Evolutionary conservation across 2,113 vertebrate genomes (phyloP).

Genomic region (Danio rerio): DNA sequence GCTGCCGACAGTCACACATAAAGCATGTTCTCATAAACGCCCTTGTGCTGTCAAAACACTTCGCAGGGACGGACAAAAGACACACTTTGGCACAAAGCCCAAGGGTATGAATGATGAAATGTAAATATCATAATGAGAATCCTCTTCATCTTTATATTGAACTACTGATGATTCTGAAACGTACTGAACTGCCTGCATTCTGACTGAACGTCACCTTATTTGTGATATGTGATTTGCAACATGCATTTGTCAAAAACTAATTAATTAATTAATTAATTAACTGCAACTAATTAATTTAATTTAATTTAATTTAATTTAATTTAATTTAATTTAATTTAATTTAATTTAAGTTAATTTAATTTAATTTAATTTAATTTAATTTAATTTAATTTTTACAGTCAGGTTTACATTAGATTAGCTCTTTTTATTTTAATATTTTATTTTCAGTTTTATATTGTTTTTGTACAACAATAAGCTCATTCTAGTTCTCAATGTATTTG

Average conservation of each 20-base stretch:
- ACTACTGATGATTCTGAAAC: background rate
- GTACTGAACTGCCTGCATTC: background rate
- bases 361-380: too few species aligned
- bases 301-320: too few species aligned
- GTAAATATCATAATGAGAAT: background rate
- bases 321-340: too few species aligned
- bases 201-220: background rate
- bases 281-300: too few species aligned
- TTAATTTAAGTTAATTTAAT: too few species aligned
- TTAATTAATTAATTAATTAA: too few species aligned
- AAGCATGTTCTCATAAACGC: conserved; percentile 31
- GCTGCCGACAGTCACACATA: conserved; percentile 6
- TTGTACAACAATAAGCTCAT: too few species aligned
- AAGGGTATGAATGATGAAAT: background rate
- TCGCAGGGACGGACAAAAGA: background rate
- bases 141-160: background rate
- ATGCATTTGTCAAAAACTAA: background rate
- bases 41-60: conserved; percentile 6
- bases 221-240: background rate
- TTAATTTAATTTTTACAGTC: too few species aligned
- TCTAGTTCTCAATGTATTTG: too few species aligned
- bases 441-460: too few species aligned
- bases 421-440: too few species aligned
- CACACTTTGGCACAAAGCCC: background rate
- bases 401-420: too few species aligned